Conservation (phyloP, 1,140 invertebrate genomes). For the Contarinia nasturtii region DNA sequence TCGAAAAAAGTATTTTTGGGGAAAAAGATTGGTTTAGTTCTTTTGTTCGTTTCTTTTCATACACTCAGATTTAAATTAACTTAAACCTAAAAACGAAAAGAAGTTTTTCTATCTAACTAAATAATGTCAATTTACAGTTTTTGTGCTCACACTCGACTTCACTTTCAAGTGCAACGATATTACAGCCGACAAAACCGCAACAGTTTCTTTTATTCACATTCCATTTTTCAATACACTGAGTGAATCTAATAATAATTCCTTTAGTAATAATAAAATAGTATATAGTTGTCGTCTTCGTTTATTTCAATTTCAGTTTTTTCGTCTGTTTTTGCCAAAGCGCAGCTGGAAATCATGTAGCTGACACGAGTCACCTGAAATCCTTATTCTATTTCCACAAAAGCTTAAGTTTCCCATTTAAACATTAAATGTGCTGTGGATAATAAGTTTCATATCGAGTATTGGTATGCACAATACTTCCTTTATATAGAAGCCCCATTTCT, state of each 20-base stretch:
- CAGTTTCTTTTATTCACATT: neutral
- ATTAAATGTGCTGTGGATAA: neutral
- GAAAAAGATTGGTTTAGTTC: neutral
- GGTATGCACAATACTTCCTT: no score
- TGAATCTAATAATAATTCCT: neutral
- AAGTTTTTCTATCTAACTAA: neutral
- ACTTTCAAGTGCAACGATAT: no score
- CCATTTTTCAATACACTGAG: neutral
- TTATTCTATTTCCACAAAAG: no score
- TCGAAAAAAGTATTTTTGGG: slow-evolving; percentile 16
- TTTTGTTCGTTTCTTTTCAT: neutral
- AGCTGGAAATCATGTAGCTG: neutral
- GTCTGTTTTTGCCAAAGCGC: neutral
- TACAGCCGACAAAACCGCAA: no score
- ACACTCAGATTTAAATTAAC: neutral
- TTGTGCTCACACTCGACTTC: no score
- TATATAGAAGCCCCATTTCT: no score
- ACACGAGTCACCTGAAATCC: neutral
- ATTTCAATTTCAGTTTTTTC: no score
- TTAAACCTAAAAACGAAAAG: neutral
- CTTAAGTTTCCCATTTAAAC: neutral
- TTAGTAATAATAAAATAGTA: neutral
- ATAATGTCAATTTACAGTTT: no score
- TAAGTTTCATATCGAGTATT: neutral
- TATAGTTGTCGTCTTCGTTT: no score